Evolutionary conservation across 1,140 invertebrate species (phyloP).

Genomic region (Triops longicaudatus): DNA sequence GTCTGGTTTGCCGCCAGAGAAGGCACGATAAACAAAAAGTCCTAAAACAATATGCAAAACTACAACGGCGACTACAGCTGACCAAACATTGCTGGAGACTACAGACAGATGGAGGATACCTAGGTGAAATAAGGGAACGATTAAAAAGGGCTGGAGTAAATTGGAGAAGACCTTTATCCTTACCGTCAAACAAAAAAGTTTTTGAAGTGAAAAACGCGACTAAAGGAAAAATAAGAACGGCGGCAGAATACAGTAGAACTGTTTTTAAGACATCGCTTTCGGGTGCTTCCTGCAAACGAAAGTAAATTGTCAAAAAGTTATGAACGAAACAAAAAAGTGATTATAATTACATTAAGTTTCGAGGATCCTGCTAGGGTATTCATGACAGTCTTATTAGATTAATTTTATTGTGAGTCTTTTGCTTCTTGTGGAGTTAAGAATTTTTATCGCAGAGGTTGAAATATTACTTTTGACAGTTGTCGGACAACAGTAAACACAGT

Average conservation of each 20-base stretch:
- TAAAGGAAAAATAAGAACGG: slow-evolving; percentile 41
- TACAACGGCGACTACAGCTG: slow-evolving; percentile 58
- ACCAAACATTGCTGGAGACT: slow-evolving; percentile 60
- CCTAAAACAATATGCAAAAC: slow-evolving; percentile 61
- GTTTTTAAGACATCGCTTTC: slow-evolving; percentile 26
- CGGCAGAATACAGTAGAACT: slow-evolving; percentile 39
- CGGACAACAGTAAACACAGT: no score
- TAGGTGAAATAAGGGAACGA: slow-evolving; percentile 37
- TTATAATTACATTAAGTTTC: not conserved
- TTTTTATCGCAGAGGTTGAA: no score
- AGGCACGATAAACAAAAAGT: slow-evolving; percentile 66
- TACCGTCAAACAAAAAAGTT: slow-evolving; percentile 42
- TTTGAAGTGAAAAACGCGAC: slow-evolving; percentile 41
- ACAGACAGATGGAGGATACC: slow-evolving; percentile 47
- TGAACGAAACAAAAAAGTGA: not conserved
- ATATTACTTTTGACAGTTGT: no score
- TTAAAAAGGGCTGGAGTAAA: slow-evolving; percentile 26
- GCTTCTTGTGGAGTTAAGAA: no score
- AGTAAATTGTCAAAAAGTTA: not conserved
- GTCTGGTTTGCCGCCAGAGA: slow-evolving; percentile 38
- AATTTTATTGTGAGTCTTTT: no score
- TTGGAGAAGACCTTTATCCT: not conserved
- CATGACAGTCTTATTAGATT: no score
- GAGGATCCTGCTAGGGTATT: no score
- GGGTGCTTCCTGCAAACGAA: slow-evolving; percentile 16